Evolutionary conservation across 2,888 invertebrate genomes (phyloP).

Genomic region (Plebejus anna): DNA sequence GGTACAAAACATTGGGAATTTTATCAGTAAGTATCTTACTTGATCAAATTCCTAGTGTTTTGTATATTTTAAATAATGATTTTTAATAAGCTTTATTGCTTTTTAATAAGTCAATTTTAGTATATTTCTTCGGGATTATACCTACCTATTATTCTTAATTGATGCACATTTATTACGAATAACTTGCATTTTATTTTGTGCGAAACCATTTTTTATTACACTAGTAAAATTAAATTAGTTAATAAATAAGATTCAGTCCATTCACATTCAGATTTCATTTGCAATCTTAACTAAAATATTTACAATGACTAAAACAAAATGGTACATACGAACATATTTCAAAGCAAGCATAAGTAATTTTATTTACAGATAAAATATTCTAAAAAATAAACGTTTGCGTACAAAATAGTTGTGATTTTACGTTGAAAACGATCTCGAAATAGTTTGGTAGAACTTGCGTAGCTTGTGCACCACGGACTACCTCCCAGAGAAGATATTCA

Average conservation of each 20-base stretch:
- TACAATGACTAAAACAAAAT: slow-evolving; percentile 33
- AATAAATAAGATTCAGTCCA: slow-evolving; percentile 56
- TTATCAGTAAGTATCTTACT: background rate
- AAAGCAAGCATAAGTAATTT: slow-evolving; percentile 11
- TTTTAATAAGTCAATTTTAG: background rate
- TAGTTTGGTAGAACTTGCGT: background rate
- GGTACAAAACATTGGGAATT: background rate
- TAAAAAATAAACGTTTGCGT: slow-evolving; percentile 8
- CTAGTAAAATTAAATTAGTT: slow-evolving; percentile 45
- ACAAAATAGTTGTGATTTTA: slow-evolving; percentile 27
- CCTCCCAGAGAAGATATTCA: slow-evolving; percentile 88
- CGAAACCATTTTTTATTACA: slow-evolving; percentile 20
- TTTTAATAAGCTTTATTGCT: background rate
- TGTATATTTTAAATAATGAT: background rate
- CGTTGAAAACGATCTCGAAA: background rate
- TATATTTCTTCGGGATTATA: background rate
- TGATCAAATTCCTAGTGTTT: slow-evolving; percentile 6
- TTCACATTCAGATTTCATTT: slow-evolving; percentile 49
- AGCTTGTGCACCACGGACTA: slow-evolving; percentile 60
- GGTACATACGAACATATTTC: slow-evolving; percentile 27
- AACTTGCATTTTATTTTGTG: slow-evolving; percentile 23
- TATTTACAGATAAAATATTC: slow-evolving; percentile 31
- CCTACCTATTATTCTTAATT: background rate
- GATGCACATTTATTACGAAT: background rate
- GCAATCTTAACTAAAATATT: slow-evolving; percentile 45